Conservation (phyloP, 2,797 vertebrate species). For the Pseudomugil gertrudae region DNA sequence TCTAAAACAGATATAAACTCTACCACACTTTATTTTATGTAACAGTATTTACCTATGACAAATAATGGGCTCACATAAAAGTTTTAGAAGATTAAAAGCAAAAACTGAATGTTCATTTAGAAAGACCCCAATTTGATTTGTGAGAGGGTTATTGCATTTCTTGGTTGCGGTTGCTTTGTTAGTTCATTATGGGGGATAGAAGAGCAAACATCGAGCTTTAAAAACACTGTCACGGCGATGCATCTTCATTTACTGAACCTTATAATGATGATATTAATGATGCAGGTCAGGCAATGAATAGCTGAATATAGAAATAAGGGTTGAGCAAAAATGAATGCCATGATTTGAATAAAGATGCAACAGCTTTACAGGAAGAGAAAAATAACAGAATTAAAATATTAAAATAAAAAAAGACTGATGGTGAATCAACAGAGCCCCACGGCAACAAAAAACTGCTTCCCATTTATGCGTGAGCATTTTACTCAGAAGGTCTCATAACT, state of each 20-base stretch:
- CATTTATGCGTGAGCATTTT: conserved; percentile 13
- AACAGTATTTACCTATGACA: not conserved
- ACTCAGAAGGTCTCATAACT: conserved; percentile 13
- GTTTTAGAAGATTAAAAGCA: not conserved
- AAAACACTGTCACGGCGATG: not conserved
- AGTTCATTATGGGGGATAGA: not conserved
- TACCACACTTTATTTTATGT: not conserved
- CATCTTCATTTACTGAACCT: not conserved
- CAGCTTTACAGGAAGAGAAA: not conserved
- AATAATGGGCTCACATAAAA: not conserved
- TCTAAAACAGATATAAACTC: not conserved
- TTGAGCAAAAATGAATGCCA: not conserved
- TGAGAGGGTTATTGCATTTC: not conserved
- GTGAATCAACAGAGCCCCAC: conserved; percentile 5
- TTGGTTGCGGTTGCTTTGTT: not conserved
- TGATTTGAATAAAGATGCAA: not conserved
- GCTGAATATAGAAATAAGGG: not conserved
- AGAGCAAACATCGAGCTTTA: not conserved
- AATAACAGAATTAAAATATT: no score
- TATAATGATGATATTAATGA: not conserved
- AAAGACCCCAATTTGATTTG: not conserved
- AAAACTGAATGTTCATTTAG: not conserved
- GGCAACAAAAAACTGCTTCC: conserved; percentile 16
- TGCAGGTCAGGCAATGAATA: not conserved
- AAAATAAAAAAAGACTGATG: not conserved